Evolutionary conservation across 1,140 invertebrate species (phyloP).

Genomic region (Colletes gigas): DNA sequence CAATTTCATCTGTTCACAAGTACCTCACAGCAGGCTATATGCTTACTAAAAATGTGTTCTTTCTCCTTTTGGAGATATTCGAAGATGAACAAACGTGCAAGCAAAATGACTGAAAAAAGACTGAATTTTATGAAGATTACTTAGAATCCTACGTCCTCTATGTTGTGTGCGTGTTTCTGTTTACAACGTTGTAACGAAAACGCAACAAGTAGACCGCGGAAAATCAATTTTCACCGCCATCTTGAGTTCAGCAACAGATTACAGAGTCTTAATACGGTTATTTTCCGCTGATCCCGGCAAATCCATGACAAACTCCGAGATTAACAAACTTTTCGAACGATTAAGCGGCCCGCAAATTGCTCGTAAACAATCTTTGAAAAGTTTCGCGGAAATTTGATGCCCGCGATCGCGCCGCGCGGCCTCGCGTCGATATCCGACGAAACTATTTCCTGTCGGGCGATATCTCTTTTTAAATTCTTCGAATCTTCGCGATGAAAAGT

Average conservation of each 20-base stretch:
- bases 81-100: no score
- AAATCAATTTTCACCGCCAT: not conserved
- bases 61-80: no score
- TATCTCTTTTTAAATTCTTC: not conserved
- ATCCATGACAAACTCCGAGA: not conserved
- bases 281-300: not conserved
- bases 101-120: no score
- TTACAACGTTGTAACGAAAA: not conserved
- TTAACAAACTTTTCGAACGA: not conserved
- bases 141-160: no score
- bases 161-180: not conserved
- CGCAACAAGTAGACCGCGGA: not conserved
- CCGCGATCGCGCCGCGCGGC: not conserved
- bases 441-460: not conserved
- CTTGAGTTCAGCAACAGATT: constrained; percentile 4
- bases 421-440: not conserved
- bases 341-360: not conserved
- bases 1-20: no score
- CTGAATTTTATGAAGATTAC: no score
- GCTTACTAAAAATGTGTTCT: no score
- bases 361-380: not conserved
- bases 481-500: not conserved
- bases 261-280: not conserved
- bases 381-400: not conserved
- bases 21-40: no score